Base-by-base conservation (phyloP, 2,797 vertebrate species). In the Chelon auratus region DNA sequence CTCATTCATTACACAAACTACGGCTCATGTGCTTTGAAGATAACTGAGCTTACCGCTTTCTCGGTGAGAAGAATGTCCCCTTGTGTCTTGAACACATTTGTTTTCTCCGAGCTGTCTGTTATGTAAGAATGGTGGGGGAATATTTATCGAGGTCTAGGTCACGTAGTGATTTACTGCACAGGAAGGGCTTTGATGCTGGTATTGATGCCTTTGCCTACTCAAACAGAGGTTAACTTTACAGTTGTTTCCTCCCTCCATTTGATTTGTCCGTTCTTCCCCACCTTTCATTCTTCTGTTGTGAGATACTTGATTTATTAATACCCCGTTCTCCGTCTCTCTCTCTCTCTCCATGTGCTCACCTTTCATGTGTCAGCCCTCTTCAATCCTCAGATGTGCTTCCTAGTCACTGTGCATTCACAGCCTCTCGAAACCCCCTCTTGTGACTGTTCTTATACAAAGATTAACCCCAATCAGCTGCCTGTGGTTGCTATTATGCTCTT, bases 151-250 rank as follows among this genome's bases (percentile, higher is more conserved):
- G 82, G 84, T 70, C 56, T 60, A 59, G 61, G 77, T 83, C 76
- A 62, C 26, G 18, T 30, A 20, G 54, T 91, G 90, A 93, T 92
- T 93, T 90, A 91, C 30, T 33, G 30, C 75, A 62, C 78, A 85
- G 58, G 72, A 43, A 66, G 24, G 17, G 68, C 89, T 94, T 93
- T 93, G 89, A 92, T 83, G 88, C 86, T 73, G 61, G 18, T 87
- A 88, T 92, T 82, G 83, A 85, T 87, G 88, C 77, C 69, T 85
- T 90, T 78, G 68, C 83, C 83, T 77, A 10, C 67, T 64, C 75
- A 65, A 53, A 30, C 65, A 55, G 24, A 74, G 72, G 72, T 80
- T 82, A 76, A 74, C 72, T 77, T 79, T 47, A 74, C 62, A 69
- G 53, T 64, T 64, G 64, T 36, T 50, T 61, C 24, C 62, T 68